Base-by-base conservation (phyloP, 2,113 vertebrate species). In the Callipepla squamata region DNA sequence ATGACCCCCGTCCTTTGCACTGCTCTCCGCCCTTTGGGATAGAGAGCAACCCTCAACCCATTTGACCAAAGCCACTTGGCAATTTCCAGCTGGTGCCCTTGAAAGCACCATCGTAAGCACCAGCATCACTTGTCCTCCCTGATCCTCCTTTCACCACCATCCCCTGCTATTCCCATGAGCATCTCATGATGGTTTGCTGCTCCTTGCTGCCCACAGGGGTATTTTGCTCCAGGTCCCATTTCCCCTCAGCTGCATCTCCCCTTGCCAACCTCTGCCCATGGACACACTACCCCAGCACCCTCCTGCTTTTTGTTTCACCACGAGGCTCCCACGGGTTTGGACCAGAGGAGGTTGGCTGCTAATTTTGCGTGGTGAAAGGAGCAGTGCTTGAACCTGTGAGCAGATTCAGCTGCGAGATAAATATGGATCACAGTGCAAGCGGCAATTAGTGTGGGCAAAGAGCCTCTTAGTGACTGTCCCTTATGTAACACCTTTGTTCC, bases 401-500 rank as follows among this genome's bases (percentile, higher is more conserved):
- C 81, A 10, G 15, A 78, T 89, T 68, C 40, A 74, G 65, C 80
- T 5, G 13, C 1, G 1, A 57, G 80, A 85, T 45, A 77, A 95
- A 94, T 44, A 75, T 70, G 10, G 58, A 76, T 81, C 16, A 2
- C 1, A 6, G 61, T 36, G 89, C 76, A 84, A 96, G 94, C 77
- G 83, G 93, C 92, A 94, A 93, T 93, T 93, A 94, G 86, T 1
- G 21, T 69, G 93, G 78, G 78, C 76, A 87, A 91, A 96, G 96
- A 92, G 79, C 87, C 93, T 93, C 93, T 96, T 80, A 81, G 90
- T 96, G 93, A 83, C 87, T 72, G 80, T 85, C 87, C 94, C 85
- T 94, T 91, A 95, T 79, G 89, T 92, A 95, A 95, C 94, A 91
- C 89, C 95, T 95, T 95, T 95, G 94, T 96, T 85, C 65, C 19